Evolutionary conservation across 2,113 vertebrate genomes (phyloP), one percentile per base, ranked within the genome.

Genomic region (Columbina picui): DNA sequence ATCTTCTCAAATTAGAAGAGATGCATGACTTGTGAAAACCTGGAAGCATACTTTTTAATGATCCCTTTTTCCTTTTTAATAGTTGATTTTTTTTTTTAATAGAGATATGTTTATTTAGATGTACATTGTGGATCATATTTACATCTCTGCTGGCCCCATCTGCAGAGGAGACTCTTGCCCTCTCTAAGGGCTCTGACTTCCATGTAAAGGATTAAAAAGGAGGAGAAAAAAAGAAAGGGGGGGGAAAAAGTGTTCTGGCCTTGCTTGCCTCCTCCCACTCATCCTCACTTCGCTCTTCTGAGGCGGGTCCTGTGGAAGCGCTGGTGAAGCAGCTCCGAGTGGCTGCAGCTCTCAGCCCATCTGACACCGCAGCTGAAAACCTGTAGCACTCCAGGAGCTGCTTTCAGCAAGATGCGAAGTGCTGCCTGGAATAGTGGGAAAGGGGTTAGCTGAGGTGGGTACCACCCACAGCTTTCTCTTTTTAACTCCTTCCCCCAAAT

Each of bases 31-130:
- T 93, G 69, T 85, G 84, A 96, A 96, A 92, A 91, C 69, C 90
- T 95, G 91, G 93, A 93, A 94, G 94, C 92, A 93, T 97, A 96
- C 83, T 94, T 86, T 94, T 63, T 95, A 76, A 74, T 96, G 64
- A 86, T 97, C 47, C 69, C 71, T 84, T 69, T 41, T 36, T 74
- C 19, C 32, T 92, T 92, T 93, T 56, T 32, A 95, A 36, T 87
- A 92, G 93, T 76, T 94, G 32, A 68, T 91, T 86, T 87, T 74
- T 86, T 39, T 89, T 84, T 85, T 87, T 29, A n/a, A 45, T 57
- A 56, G 92, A 94, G 56, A 70, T 90, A 10, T 7, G 12, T 84
- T 87, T 76, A 60, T 86, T 97, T 78, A 91, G 38, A 94, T 95
- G 88, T 82, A 97, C 89, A 56, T 88, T 95, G 45, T 92, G 84